These are phyloP conservation scores for Drosophila gunungcola DNA, from an alignment of 1,140 invertebrate species.

Conservation along the genomic window DNA sequence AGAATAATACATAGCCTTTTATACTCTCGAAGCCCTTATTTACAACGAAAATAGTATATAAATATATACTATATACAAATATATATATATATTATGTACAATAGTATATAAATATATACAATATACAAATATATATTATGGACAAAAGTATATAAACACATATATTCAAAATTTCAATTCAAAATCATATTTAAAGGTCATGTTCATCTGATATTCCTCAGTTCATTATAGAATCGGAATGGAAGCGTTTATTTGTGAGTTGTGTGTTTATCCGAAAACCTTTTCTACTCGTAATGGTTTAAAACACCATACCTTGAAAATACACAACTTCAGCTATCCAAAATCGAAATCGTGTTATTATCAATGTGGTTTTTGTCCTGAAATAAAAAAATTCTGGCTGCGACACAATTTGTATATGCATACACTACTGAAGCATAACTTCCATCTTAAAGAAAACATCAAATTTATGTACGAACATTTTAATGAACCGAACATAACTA, in stretches of 20 bases:
- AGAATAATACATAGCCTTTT: too few relatives aligned
- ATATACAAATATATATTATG: too few relatives aligned
- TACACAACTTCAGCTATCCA: slow-evolving; percentile 10
- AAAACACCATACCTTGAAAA: not conserved
- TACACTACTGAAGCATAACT: slow-evolving; percentile 1
- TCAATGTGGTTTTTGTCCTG: not conserved
- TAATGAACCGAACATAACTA: too few relatives aligned
- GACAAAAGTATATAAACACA: not conserved
- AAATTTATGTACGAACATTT: too few relatives aligned
- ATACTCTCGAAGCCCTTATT: too few relatives aligned
- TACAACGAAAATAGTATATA: too few relatives aligned
- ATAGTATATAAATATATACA: too few relatives aligned
- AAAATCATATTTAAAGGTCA: too few relatives aligned
- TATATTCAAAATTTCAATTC: too few relatives aligned
- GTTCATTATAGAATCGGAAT: not conserved
- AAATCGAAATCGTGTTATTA: not conserved
- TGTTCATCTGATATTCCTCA: not conserved
- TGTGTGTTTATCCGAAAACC: not conserved
- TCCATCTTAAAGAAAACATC: too few relatives aligned
- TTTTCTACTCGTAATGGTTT: not conserved
- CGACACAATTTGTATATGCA: not conserved
- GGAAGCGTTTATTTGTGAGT: not conserved
- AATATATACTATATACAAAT: too few relatives aligned
- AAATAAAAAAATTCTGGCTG: not conserved
- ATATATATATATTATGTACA: too few relatives aligned